Base-by-base conservation (phyloP, 1,140 invertebrate species). In the Drosophila eugracilis region DNA sequence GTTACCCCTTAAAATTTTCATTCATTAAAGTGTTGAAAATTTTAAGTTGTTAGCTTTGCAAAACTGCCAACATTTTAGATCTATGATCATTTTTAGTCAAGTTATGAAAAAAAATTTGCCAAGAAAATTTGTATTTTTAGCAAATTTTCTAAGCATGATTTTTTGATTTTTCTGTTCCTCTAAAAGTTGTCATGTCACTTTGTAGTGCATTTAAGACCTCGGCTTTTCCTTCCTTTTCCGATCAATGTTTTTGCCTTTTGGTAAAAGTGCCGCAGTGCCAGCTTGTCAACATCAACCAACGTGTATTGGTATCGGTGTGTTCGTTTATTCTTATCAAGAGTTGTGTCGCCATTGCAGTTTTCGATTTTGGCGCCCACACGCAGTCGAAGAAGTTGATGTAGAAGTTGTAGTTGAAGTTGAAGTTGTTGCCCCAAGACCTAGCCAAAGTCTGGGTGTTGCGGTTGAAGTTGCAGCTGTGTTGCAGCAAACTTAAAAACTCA, bases 331-430 rank as follows among this genome's bases (percentile, higher is more conserved):
- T 85, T 86, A 88, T 85, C 81, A 81, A 75, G 81, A 63, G 77
- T 69, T 65, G 81, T 85, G 81, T 85, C 80, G 72, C 80, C 76
- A 78, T 83, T 72, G 78, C 77, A 79, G 60, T 78, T 74, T 84
- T 71, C 42, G 58, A 37, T 74, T 65, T 74, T 74, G 69, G 70
- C 70, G 70, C 70, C 70, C 70, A 74, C 70, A 74, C 72, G 70
- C 69, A 60, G 53, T 24, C 70, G 57, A 45, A 28, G 47, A 50
- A 30, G 22, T 36, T 60, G 53, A 36, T 4, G 42, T 21, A 15
- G 37, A 39, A 55, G 45, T 30, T 7, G 66, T 32, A 50, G 41
- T 19, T 19, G 34, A 36, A 69, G 66, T 26, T 34, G 22, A 69
- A 37, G 41, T 66, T 44, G 59, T 19, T n/a, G n/a, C n/a, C n/a